These are phyloP conservation scores for Pseudomyrmex sp. DNA, from an alignment of 1,140 invertebrate genomes.

Conservation along the genomic window DNA sequence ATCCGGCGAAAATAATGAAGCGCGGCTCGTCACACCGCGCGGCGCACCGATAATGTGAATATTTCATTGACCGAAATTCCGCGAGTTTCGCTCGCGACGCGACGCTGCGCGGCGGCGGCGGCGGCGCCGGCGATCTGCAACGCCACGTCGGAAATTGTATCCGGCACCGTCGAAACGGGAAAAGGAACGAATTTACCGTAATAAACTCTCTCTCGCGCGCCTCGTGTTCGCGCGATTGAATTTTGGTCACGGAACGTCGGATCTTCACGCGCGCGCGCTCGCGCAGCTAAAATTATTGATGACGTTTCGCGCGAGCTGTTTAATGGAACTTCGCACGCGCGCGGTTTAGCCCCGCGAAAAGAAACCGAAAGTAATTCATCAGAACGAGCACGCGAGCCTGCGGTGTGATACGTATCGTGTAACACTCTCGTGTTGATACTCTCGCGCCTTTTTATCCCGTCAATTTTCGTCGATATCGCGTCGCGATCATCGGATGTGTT, in stretches of 20 bases:
- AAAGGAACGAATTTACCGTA: conserved; percentile 65
- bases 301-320: conserved; percentile 44
- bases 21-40: conserved; percentile 54
- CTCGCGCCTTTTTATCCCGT: background rate
- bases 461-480: conserved; percentile 29
- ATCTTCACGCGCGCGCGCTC: conserved; percentile 35
- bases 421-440: background rate
- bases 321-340: conserved; percentile 52
- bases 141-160: conserved; percentile 67
- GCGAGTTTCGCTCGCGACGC: background rate
- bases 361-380: conserved; percentile 48
- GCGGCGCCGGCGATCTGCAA: conserved; percentile 51
- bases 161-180: conserved; percentile 53
- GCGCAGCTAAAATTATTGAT: conserved; percentile 37
- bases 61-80: conserved; percentile 69
- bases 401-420: conserved; percentile 27
- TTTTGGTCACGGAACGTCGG: conserved; percentile 48
- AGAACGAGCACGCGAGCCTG: conserved; percentile 30
- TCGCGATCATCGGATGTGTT: conserved; percentile 26
- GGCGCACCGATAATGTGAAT: conserved; percentile 70
- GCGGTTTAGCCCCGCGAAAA: conserved; percentile 45
- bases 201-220: conserved; percentile 44
- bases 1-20: conserved; percentile 71
- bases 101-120: conserved; percentile 12
- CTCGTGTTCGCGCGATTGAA: conserved; percentile 7